phyloP scores from a whole-genome alignment of 2,797 vertebrate species.

The Clarias pachynema region DNA sequence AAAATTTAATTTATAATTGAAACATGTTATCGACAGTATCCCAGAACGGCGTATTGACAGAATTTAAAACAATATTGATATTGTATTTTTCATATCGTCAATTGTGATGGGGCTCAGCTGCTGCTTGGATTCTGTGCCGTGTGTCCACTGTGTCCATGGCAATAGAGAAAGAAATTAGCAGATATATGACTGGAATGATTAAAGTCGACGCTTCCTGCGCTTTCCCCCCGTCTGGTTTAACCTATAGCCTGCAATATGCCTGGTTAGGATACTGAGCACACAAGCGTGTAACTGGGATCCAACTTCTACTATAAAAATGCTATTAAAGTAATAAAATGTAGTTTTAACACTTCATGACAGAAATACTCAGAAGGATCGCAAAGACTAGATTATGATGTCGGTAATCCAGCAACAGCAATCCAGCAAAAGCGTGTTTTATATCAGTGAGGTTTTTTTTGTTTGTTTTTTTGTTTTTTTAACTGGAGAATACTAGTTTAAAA shows the following conservation, averaged over 20 bases:
- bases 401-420: not conserved
- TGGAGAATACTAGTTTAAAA: not conserved
- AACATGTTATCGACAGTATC: not conserved
- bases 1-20: not conserved
- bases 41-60: not conserved
- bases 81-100: constrained; percentile 17
- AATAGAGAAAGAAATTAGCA: constrained; percentile 50
- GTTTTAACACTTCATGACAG: constrained; percentile 4
- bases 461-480: not conserved
- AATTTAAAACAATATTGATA: not conserved
- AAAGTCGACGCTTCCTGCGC: constrained; percentile 31
- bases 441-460: not conserved
- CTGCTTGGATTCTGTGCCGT: constrained; percentile 11
- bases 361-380: not conserved
- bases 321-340: not conserved
- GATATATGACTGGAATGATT: constrained; percentile 49
- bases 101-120: constrained; percentile 24
- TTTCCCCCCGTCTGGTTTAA: constrained; percentile 26
- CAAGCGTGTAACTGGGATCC: constrained; percentile 42
- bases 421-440: not conserved
- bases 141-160: not conserved
- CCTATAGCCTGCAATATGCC: constrained; percentile 41
- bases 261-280: constrained; percentile 39
- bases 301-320: not conserved
- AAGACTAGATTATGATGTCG: not conserved